These are phyloP conservation scores for Hydraecia micacea DNA, from an alignment of 2,888 invertebrate genomes.

Conservation along the genomic window DNA sequence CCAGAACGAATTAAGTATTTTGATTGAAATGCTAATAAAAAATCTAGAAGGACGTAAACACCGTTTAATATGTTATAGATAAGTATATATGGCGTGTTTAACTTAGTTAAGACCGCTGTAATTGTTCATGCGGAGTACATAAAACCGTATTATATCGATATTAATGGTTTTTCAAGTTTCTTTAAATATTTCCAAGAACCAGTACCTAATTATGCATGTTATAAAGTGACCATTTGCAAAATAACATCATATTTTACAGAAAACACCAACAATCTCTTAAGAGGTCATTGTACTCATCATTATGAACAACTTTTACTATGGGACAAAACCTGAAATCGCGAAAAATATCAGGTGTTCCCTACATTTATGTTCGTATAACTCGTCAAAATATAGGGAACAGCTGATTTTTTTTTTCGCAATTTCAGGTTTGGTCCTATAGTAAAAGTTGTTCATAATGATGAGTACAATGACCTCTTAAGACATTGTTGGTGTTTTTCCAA, in stretches of 20 bases:
- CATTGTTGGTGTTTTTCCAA: too few relatives aligned
- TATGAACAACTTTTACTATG: too few relatives aligned
- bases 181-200: neutral
- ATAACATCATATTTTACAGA: neutral
- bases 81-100: neutral
- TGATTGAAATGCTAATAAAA: slow-evolving; percentile 28
- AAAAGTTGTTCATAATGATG: too few relatives aligned
- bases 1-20: slow-evolving; percentile 46
- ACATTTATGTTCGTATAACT: too few relatives aligned
- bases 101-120: neutral
- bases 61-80: neutral
- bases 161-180: neutral
- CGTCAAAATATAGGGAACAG: too few relatives aligned
- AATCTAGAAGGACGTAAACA: slow-evolving; percentile 32
- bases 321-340: too few relatives aligned
- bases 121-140: neutral
- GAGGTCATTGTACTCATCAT: too few relatives aligned
- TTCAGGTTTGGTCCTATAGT: too few relatives aligned
- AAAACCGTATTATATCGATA: neutral
- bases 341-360: too few relatives aligned
- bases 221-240: neutral
- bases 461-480: too few relatives aligned
- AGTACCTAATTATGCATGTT: neutral
- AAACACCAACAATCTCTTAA: too few relatives aligned
- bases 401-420: too few relatives aligned